These are phyloP conservation scores for Drosophila testacea DNA, from an alignment of 2,888 invertebrate genomes.

Conservation along the genomic window DNA sequence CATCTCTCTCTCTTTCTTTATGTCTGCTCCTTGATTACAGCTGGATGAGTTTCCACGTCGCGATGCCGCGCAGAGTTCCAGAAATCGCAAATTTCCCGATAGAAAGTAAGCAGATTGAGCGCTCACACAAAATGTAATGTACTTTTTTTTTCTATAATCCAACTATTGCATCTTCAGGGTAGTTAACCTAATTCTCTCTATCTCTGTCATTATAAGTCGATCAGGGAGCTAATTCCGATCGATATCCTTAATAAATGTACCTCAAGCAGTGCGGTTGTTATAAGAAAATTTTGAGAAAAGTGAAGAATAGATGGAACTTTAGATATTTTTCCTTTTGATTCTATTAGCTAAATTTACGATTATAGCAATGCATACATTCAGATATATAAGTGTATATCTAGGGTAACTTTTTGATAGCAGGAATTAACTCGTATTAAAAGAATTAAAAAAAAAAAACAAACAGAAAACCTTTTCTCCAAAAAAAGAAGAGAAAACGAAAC, in stretches of 20 bases:
- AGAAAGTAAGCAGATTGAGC: conserved; percentile 62
- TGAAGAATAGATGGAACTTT: conserved; percentile 1
- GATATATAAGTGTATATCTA: conserved; percentile 32
- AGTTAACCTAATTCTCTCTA: conserved; percentile 37
- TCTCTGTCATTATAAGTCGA: conserved; percentile 32
- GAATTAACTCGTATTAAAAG: conserved; percentile 42
- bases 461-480: not conserved
- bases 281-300: conserved; percentile 26
- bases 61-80: conserved; percentile 78
- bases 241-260: conserved; percentile 75
- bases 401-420: conserved; percentile 60
- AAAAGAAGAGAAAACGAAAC: not conserved
- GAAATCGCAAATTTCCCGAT: conserved; percentile 82
- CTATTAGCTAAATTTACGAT: conserved; percentile 62
- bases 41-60: conserved; percentile 83
- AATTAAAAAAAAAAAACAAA: not conserved
- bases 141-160: conserved; percentile 15
- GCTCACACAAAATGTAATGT: conserved; percentile 1
- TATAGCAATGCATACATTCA: conserved; percentile 36
- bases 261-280: conserved; percentile 78
- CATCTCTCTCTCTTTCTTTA: not conserved
- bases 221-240: conserved; percentile 43
- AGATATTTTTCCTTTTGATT: conserved; percentile 48
- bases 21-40: conserved; percentile 51
- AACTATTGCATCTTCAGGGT: conserved; percentile 55